A percentile compares a stretch with the other conserved stretches of the same genome.
Evolutionary conservation across 2,113 vertebrate genomes (phyloP).

Genomic region (Tenrec ecaudatus): DNA sequence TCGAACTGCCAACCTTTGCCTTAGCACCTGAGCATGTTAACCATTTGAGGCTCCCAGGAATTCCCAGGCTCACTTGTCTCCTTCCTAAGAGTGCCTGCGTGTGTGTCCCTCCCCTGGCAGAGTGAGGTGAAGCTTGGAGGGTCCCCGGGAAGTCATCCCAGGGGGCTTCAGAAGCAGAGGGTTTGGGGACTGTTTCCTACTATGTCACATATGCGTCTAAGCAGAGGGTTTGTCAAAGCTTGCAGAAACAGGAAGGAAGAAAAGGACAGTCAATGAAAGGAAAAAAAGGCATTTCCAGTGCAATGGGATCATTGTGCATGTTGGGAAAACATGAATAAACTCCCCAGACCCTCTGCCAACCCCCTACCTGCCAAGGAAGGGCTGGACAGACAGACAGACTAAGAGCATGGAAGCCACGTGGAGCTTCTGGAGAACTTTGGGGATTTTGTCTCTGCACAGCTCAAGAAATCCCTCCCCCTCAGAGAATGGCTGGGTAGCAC

Average conservation of each 20-base stretch:
- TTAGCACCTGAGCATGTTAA: not conserved
- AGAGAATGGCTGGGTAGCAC: not conserved
- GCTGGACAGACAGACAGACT: not conserved
- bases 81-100: not conserved
- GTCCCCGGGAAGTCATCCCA: not conserved
- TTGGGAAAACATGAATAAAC: conserved; percentile 67
- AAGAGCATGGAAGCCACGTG: not conserved
- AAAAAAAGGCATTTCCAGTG: not conserved
- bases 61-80: not conserved
- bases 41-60: not conserved
- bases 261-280: not conserved
- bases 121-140: not conserved
- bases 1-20: not conserved
- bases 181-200: conserved; percentile 42
- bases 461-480: not conserved
- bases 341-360: conserved; percentile 3
- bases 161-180: conserved; percentile 3
- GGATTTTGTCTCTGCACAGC: not conserved
- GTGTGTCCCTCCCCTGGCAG: not conserved
- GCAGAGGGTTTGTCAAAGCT: conserved; percentile 36
- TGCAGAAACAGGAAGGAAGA: conserved; percentile 71
- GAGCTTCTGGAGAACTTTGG: not conserved
- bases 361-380: fast-evolving
- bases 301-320: conserved; percentile 74
- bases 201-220: conserved; percentile 62